Evolutionary conservation across 2,113 vertebrate species (phyloP).

Genomic region (Atractosteus spatula): DNA sequence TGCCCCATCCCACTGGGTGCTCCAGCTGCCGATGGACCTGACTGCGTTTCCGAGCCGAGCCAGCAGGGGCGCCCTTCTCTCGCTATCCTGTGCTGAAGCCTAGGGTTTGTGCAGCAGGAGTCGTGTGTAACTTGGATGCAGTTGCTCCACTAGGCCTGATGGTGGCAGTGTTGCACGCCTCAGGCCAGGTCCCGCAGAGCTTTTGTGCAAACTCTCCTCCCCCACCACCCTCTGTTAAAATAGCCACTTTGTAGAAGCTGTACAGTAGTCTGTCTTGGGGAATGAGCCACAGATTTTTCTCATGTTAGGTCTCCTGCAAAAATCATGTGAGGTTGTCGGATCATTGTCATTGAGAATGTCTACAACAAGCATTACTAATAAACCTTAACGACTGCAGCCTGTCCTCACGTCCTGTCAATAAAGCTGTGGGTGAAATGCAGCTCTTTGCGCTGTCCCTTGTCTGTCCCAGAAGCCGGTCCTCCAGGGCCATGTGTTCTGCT

Average conservation of each 20-base stretch:
- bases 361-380: too few relatives aligned
- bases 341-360: not conserved
- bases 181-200: not conserved
- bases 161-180: too few relatives aligned
- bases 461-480: too few relatives aligned
- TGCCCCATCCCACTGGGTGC: too few relatives aligned
- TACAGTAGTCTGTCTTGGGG: not conserved
- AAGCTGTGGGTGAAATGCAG: not conserved
- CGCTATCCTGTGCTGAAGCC: too few relatives aligned
- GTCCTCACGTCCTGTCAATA: constrained; percentile 1
- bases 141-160: too few relatives aligned
- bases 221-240: not conserved
- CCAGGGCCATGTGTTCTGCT: not conserved
- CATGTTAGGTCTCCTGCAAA: too few relatives aligned
- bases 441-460: not conserved
- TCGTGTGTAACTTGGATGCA: not conserved
- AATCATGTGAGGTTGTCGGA: not conserved
- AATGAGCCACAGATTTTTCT: not conserved
- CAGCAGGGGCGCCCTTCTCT: too few relatives aligned
- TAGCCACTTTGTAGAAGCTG: too few relatives aligned
- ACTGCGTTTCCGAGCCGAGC: too few relatives aligned
- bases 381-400: not conserved
- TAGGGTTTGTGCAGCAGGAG: too few relatives aligned
- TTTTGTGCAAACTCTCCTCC: not conserved
- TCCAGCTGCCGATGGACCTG: too few relatives aligned